Evolutionary conservation across 2,888 invertebrate species (phyloP).

Genomic region (Torymus tubicola): DNA sequence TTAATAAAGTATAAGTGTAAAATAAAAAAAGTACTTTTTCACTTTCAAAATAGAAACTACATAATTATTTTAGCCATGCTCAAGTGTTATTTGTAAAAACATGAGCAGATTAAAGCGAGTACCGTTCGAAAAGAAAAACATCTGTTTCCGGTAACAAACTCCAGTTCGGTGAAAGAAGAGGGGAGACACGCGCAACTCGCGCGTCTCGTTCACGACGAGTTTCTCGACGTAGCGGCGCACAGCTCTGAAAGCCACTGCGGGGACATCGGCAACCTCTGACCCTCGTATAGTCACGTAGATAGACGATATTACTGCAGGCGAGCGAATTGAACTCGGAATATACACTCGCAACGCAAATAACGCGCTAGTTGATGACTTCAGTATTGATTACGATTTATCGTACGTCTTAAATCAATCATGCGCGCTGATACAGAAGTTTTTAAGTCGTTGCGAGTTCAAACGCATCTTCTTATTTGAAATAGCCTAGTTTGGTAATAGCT

Average conservation of each 20-base stretch:
- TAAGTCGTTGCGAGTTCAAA: no score
- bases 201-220: slow-evolving; percentile 6
- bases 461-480: no score
- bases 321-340: slow-evolving; percentile 27
- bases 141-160: slow-evolving; percentile 31
- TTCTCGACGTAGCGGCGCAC: no score
- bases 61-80: no score
- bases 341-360: slow-evolving; percentile 25
- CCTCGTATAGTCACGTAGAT: slow-evolving; percentile 17
- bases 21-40: no score
- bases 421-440: background rate
- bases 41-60: no score
- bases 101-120: no score
- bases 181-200: background rate
- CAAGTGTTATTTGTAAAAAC: no score
- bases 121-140: slow-evolving; percentile 23
- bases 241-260: slow-evolving; percentile 36
- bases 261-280: slow-evolving; percentile 44
- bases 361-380: slow-evolving; percentile 5
- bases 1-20: no score
- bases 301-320: slow-evolving; percentile 15
- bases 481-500: no score
- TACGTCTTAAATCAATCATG: background rate
- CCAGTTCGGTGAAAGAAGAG: background rate
- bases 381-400: slow-evolving; percentile 19